Evolutionary conservation across 2,888 invertebrate species (phyloP).

Genomic region (Melinopterus prodromus): DNA sequence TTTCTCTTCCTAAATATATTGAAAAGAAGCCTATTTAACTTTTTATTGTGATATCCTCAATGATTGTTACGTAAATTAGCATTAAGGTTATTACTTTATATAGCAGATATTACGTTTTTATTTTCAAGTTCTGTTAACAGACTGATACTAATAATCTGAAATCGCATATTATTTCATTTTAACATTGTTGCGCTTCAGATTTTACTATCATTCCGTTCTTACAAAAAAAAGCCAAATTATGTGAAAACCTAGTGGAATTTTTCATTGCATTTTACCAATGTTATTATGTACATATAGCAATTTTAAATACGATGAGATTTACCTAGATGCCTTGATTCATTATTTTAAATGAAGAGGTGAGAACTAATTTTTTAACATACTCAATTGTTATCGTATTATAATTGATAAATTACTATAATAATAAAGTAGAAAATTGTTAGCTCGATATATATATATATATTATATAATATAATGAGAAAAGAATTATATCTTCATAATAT

Average conservation of each 20-base stretch:
- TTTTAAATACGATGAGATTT: conserved; percentile 24
- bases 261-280: not conserved
- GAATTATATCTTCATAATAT: conserved; percentile 12
- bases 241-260: not conserved
- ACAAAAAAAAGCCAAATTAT: not conserved
- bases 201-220: not conserved
- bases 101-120: not conserved
- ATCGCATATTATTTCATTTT: not conserved
- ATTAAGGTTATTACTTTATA: not conserved
- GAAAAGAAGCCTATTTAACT: conserved; percentile 4
- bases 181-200: not conserved
- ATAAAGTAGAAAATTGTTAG: conserved; percentile 14
- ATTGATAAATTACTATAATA: conserved; percentile 9
- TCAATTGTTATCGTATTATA: conserved; percentile 11
- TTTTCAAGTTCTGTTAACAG: not conserved
- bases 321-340: conserved; percentile 53
- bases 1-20: conserved; percentile 4
- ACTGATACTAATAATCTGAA: not conserved
- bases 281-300: not conserved
- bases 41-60: conserved; percentile 4
- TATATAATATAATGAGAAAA: conserved; percentile 12
- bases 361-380: conserved; percentile 33
- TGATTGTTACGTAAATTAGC: not conserved
- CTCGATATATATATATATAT: conserved; percentile 11
- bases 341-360: conserved; percentile 43